Conservation (phyloP, 37 sponge, comb jelly and placozoan species). For the Tethya wilhelma region DNA sequence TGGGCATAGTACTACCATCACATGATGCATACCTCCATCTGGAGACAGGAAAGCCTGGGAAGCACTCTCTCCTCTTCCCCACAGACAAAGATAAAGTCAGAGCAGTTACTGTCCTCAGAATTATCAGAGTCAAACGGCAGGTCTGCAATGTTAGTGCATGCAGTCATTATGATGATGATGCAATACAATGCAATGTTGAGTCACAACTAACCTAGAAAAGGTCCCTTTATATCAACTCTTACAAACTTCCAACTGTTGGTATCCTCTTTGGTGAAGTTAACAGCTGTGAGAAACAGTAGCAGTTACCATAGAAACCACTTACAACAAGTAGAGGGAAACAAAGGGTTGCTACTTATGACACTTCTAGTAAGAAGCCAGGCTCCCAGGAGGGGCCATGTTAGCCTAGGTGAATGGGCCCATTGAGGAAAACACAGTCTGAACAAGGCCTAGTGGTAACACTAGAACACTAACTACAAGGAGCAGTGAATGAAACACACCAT, state of each 20-base stretch:
- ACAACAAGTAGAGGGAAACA: neutral
- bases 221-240: neutral
- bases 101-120: neutral
- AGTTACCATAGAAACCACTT: neutral
- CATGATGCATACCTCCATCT: too few species aligned
- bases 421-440: too few species aligned
- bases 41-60: too few species aligned
- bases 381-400: too few species aligned
- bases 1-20: too few species aligned
- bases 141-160: neutral
- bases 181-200: neutral
- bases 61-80: neutral
- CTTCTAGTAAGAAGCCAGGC: neutral
- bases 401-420: too few species aligned
- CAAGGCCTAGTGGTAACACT: too few species aligned
- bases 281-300: slow-evolving; percentile 6
- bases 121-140: neutral
- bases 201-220: slow-evolving; percentile 17
- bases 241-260: slow-evolving; percentile 19
- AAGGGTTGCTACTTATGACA: neutral
- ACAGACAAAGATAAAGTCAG: slow-evolving; percentile 19
- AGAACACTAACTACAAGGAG: too few species aligned
- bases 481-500: too few species aligned
- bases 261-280: neutral
- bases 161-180: neutral